Evolutionary conservation across 2,888 invertebrate genomes (phyloP), one percentile per base, ranked within the genome.

Genomic region (Drosophila acutilabella): DNA sequence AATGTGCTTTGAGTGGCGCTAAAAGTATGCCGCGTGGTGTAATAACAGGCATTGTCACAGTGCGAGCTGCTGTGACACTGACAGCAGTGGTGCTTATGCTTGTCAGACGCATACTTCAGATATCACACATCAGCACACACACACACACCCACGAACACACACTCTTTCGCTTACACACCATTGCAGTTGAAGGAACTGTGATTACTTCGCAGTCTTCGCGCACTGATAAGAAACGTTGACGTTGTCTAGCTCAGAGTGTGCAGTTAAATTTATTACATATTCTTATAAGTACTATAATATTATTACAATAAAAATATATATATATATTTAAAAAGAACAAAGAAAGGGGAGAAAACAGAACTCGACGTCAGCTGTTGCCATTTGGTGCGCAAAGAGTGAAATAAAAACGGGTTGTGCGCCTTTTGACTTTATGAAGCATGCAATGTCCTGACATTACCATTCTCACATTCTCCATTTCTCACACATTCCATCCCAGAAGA

Each of bases 11-110:
- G 81, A 85, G 81, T 87, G 82, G 82, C 85, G 80, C 76, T 87
- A 78, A 81, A 79, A 87, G 85, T 87, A 85, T 87, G 85, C 85
- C 80, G 79, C 78, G 69, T 67, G 77, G 75, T 87, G 88, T 85
- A 85, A 85, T 87, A 81, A 81, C 85, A 74, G 71, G 78, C 80
- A 74, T 79, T 74, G 79, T 51, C 76, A 66, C 70, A 68, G 30
- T 18, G 23, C 36, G 53, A 41, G 41, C 65, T 60, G 64, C 77
- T 66, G 71, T 80, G 81, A 74, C 86, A 81, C 74, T 88, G 85
- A 88, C 86, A 85, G 81, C 73, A 64, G 71, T 74, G 83, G 83
- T 85, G 81, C 86, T 86, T 86, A 88, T 59, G 83, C 86, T 81
- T 86, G 86, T 86, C 86, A 86, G 73, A 76, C 75, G 82, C 88